A percentile compares a stretch with the other conserved stretches of the same genome.
phyloP scores from a whole-genome alignment of 1,140 invertebrate genomes.

The Hycleus cichorii region DNA sequence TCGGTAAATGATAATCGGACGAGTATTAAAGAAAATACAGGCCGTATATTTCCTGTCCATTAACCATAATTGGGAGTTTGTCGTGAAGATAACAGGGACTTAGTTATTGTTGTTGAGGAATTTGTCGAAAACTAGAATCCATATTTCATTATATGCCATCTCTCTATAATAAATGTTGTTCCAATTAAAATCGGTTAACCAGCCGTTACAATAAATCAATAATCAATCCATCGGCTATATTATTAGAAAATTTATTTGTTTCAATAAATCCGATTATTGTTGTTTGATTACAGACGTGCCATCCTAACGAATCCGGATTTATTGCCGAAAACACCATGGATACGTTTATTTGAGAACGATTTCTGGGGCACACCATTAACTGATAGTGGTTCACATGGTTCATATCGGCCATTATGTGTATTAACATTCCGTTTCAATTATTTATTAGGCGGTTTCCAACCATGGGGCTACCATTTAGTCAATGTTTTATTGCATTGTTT shows the following conservation, averaged over 20 bases:
- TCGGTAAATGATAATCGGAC: no score
- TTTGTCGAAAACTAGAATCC: background rate
- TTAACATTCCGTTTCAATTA: constrained; percentile 90
- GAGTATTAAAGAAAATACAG: no score
- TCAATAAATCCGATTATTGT: background rate
- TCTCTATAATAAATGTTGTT: constrained; percentile 23
- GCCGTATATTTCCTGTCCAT: no score
- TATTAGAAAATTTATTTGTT: background rate
- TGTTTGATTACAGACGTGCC: constrained; percentile 62
- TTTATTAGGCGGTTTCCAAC: constrained; percentile 75
- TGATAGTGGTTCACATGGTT: constrained; percentile 84
- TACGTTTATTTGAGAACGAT: constrained; percentile 70
- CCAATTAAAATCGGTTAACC: constrained; percentile 18
- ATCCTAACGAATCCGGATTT: constrained; percentile 83
- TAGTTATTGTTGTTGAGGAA: no score
- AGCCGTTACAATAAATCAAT: constrained; percentile 6
- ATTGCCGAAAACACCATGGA: constrained; percentile 65
- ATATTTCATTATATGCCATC: constrained; percentile 21
- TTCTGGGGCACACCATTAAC: constrained; percentile 88
- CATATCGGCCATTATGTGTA: constrained; percentile 85
- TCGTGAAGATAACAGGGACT: background rate
- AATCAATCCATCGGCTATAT: background rate
- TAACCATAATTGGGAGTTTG: no score
- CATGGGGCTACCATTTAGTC: constrained; percentile 85
- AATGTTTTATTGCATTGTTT: constrained; percentile 81